Evolutionary conservation across 1,140 invertebrate genomes (phyloP).

Genomic region (Trypoxylus dichotomus): DNA sequence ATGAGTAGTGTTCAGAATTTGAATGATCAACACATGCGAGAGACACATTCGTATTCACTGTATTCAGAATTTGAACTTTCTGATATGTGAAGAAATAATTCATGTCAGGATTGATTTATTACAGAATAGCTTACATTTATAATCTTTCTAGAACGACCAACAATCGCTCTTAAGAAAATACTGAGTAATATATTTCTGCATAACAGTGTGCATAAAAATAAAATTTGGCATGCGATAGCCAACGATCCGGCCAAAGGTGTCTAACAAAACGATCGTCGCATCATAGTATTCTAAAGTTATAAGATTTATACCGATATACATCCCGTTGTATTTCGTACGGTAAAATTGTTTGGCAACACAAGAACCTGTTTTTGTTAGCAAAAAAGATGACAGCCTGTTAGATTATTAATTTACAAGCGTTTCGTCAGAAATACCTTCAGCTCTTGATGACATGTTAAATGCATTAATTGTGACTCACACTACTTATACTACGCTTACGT

Average conservation of each 20-base stretch:
- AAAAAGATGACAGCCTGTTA: background rate
- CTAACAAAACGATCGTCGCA: background rate
- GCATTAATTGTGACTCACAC: background rate
- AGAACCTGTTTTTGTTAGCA: background rate
- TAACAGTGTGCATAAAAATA: conserved; percentile 16
- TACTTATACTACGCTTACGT: background rate
- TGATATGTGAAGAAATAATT: too few relatives aligned
- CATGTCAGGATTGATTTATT: too few relatives aligned
- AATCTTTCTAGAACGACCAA: background rate
- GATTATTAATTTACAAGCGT: background rate
- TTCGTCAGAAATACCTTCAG: background rate
- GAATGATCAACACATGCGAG: too few relatives aligned
- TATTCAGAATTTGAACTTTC: too few relatives aligned
- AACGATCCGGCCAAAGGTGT: background rate
- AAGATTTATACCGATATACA: background rate
- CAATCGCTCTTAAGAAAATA: background rate
- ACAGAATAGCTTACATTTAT: too few relatives aligned
- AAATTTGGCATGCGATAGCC: background rate
- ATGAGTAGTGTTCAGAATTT: too few relatives aligned
- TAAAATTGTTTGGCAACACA: background rate
- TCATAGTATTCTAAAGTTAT: background rate
- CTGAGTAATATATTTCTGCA: background rate
- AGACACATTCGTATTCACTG: too few relatives aligned
- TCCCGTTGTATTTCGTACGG: background rate
- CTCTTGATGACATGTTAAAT: background rate